A percentile compares a stretch with the other conserved stretches of the same genome.
phyloP scores from a whole-genome alignment of 2,797 vertebrate genomes.

The Melanogrammus aeglefinus region DNA sequence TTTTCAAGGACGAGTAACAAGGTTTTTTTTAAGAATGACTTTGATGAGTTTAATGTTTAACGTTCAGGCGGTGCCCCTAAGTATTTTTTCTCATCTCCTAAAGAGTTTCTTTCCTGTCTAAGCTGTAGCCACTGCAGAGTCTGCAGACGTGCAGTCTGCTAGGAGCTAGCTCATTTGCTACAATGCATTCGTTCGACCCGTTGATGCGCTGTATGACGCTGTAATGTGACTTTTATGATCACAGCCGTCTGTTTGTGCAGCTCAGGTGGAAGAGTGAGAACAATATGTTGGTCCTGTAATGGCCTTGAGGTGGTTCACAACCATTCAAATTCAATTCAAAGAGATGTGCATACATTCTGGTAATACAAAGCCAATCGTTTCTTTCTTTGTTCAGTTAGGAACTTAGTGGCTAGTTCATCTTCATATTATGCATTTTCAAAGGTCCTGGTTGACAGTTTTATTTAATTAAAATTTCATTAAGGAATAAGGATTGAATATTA shows the following conservation, averaged over 20 bases:
- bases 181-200: not conserved
- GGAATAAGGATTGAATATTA: not conserved
- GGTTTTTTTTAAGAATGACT: not conserved
- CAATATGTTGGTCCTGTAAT: not conserved
- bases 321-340: not conserved
- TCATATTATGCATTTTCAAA: not conserved
- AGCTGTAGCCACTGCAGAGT: not conserved
- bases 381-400: not conserved
- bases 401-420: slow-evolving; percentile 3
- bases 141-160: not conserved
- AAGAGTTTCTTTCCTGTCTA: not conserved
- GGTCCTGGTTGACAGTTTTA: slow-evolving; percentile 2
- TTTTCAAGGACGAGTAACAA: not conserved
- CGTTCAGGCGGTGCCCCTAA: not conserved
- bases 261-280: not conserved
- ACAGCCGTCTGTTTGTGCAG: not conserved
- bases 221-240: not conserved
- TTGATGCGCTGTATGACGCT: not conserved
- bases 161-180: not conserved
- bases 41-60: not conserved
- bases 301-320: not conserved
- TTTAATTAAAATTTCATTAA: not conserved
- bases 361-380: not conserved
- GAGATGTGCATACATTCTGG: not conserved
- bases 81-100: not conserved